Evolutionary conservation across 53 echinoderm and acorn worm genomes (phyloP), one percentile per base, ranked within the genome.

Genomic region (Hippasteria phrygiana): DNA sequence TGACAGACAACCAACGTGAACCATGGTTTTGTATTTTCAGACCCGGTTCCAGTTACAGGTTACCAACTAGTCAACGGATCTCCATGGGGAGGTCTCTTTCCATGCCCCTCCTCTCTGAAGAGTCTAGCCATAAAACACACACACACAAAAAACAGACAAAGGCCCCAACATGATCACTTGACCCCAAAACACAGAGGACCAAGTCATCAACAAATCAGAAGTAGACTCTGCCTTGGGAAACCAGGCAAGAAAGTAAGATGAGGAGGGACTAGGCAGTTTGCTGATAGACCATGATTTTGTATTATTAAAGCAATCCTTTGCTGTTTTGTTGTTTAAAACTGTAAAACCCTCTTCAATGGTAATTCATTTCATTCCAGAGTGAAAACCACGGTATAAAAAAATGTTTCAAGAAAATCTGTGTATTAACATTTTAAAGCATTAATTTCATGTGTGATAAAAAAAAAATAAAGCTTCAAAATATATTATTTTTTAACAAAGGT

Each of bases 121-220:
- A 55, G 54, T 29, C 50, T 59, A 55, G 56, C 55, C 37, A 50
- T 55, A 78, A 77, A 78, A 78, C 56, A 56, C 56, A 78, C 59
- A 78, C 24, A 59, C 78, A 59, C 38, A 78, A 56, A 78, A 78
- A 29, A 10, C 55, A 18, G 38, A 59, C 78, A 78, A 78, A 59
- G 33, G 55, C 17, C 59, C 37, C 59, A 55, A 78, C 78, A 78
- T 77, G 78, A 78, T 59, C 78, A 78, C 39, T 78, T 78, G 78
- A 78, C 78, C 78, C 78, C 27, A 56, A 78, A 38, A 78, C 78
- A 78, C 53, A 51, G 28, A 55, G 40, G 29, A n/a, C 26, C 47
- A 47, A 47, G 75, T 47, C 75, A 22, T 47, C 14, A 27, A 46
- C 24, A 75, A 29, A 47, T 43, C 38, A 39, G 73, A 41, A 39